Percentiles rank a stretch among this genome's conserved stretches.
Evolutionary conservation across 2,113 vertebrate species (phyloP).

Genomic region (Myotis davidii): DNA sequence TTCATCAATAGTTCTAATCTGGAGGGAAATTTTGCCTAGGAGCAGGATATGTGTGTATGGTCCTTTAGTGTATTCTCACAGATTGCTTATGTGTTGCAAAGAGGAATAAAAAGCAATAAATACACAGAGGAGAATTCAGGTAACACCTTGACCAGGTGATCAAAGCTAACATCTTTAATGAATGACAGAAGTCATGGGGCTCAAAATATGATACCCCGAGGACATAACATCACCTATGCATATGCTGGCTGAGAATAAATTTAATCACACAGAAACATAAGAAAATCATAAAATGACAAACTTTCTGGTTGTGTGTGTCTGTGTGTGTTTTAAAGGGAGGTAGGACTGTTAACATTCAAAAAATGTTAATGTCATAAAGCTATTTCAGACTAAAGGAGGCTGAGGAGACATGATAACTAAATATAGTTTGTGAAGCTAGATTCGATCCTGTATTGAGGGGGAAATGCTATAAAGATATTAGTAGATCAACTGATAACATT

Average conservation of each 20-base stretch:
- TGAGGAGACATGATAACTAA: not conserved
- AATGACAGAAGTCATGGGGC: not conserved
- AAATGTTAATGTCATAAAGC: not conserved
- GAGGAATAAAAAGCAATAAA: not conserved
- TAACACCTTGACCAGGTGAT: not conserved
- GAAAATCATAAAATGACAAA: not conserved
- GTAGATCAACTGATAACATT: not conserved
- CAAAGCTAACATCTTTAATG: not conserved
- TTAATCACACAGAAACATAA: not conserved
- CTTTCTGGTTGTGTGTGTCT: not conserved
- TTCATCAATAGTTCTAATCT: not conserved
- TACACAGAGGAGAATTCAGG: not conserved
- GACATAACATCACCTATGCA: not conserved
- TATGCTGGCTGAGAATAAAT: not conserved
- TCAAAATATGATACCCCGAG: not conserved
- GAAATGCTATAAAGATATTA: not conserved
- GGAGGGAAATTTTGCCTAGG: not conserved
- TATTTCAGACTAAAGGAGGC: not conserved
- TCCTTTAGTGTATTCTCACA: not conserved
- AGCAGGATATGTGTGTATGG: not conserved
- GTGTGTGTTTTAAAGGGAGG: not conserved
- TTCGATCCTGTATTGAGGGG: not conserved
- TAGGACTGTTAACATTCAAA: not conserved
- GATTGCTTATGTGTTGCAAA: not conserved
- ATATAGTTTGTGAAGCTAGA: not conserved